Base-by-base conservation (phyloP, 2,797 vertebrate genomes). In the Myripristis murdjan region DNA sequence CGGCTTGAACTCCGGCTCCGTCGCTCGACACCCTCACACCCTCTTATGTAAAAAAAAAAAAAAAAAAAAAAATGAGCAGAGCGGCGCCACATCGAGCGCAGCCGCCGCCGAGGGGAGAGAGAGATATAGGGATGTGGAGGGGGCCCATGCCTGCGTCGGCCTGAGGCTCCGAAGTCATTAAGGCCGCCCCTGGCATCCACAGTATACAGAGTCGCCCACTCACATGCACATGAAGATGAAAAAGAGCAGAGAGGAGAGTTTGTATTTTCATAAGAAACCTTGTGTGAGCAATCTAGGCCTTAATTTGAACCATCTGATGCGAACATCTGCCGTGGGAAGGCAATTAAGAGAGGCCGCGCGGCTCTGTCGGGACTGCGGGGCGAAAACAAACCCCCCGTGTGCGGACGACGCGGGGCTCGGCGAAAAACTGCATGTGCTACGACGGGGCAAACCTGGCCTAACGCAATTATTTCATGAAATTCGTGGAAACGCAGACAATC, bases 241-340 rank as follows among this genome's bases (percentile, higher is more conserved):
- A 63, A 71, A 81, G 64, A 73, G 80, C 77, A 84, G 83, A 86
- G 79, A 87, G 73, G 74, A 87, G 81, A 87, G 77, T 81, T 63
- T 57, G 64, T 55, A 70, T 87, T 89, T 91, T 93, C 90, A 90
- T 89, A 86, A 78, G 90, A 83, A 84, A 85, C 92, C 92, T 91
- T 88, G 87, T 93, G 92, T 79, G 87, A 92, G 86, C 76, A 93
- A 94, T 94, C 87, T 90, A 63, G n/a, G 22, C 60, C 80, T 84
- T 95, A 93, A 95, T 93, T 78, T 65, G 75, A 93, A 95, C 88
- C 92, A 95, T 93, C 92, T 95, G 94, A 95, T 92, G 80, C 88
- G 82, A 90, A 90, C 92, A 93, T 94, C 91, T 92, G 91, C 86
- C 85, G 84, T 85, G 88, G 83, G 89, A 91, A 92, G 87, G 83